Evolutionary conservation across 2,888 invertebrate genomes (phyloP), one percentile per base, ranked within the genome.

Genomic region (Rotaria sp.): DNA sequence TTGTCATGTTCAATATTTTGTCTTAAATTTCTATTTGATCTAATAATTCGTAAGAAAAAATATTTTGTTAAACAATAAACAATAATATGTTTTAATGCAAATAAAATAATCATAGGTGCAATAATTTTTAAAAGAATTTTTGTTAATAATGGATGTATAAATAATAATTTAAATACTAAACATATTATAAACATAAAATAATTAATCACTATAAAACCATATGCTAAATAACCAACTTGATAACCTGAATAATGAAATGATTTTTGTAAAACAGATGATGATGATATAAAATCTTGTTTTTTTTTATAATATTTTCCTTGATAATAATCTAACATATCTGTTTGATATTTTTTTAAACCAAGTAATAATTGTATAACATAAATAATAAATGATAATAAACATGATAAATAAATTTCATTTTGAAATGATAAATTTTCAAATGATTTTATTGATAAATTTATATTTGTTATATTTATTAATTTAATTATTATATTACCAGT

Each of bases 61-160:
- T 45, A 80, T n/a, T 45, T 41, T 80, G 80, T 45, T 80, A 80
- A 80, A 80, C 80, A 80, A 45, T 80, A 45, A n/a, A 80, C 45
- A 80, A 80, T 80, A n/a, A 80, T n/a, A 80, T 80, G 80, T n/a
- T 80, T 80, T n/a, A 80, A 45, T 13, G 80, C 80, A 80, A 45
- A 80, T 41, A 80, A n/a, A 45, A 80, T 80, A 80, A 80, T 5
- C 26, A 80, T 45, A 26, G 80, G 80, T 80, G 80, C 80, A 41
- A 80, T 11, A 45, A 80, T n/a, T 45, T 80, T 80, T 8, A 80
- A 26, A 26, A 80, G 41, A n/a, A 80, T 45, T 45, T 80, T 80
- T 5, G 45, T 26, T 45, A 80, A 45, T 80, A 80, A 80, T 80
- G 80, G 80, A 80, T 80, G 80, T 13, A 80, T 80, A 80, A 80